phyloP scores from a whole-genome alignment of 2,113 vertebrate species.

The Megaleporinus macrocephalus region DNA sequence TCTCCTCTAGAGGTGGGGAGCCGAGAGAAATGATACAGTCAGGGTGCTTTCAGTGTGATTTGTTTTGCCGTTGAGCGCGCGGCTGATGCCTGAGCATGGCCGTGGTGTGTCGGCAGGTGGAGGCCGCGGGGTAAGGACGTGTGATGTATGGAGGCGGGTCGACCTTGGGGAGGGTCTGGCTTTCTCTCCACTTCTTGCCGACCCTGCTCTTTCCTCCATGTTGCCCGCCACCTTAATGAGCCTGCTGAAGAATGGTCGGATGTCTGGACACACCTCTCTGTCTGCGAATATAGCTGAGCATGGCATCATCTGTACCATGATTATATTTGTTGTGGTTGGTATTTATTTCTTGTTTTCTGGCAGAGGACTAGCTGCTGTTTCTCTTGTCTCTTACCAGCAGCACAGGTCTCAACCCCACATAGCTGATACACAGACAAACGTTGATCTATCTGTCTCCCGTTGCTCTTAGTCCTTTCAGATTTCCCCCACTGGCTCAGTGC shows the following conservation, averaged over 20 bases:
- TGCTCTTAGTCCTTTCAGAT: slow-evolving; percentile 4
- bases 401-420: neutral
- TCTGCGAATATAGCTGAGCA: slow-evolving; percentile 13
- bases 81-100: slow-evolving; percentile 35
- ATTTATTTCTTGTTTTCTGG: slow-evolving; percentile 25
- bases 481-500: slow-evolving; percentile 6
- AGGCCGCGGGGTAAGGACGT: slow-evolving; percentile 36
- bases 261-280: slow-evolving; percentile 2
- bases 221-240: slow-evolving; percentile 51
- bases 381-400: slow-evolving; percentile 5
- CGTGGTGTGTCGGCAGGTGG: slow-evolving; percentile 29
- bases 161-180: slow-evolving; percentile 49
- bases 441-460: slow-evolving; percentile 21
- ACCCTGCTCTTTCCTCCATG: slow-evolving; percentile 9
- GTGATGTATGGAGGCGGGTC: slow-evolving; percentile 48
- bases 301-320: slow-evolving; percentile 9
- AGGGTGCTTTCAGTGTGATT: slow-evolving; percentile 34
- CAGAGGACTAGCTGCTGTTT: slow-evolving; percentile 7
- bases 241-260: slow-evolving; percentile 43
- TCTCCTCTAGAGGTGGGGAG: slow-evolving; percentile 18
- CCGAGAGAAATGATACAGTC: slow-evolving; percentile 37
- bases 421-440: slow-evolving; percentile 1
- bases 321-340: neutral
- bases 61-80: slow-evolving; percentile 36
- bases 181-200: slow-evolving; percentile 24